Conservation (phyloP, 2,113 vertebrate genomes). For the Circaetus gallicus region DNA sequence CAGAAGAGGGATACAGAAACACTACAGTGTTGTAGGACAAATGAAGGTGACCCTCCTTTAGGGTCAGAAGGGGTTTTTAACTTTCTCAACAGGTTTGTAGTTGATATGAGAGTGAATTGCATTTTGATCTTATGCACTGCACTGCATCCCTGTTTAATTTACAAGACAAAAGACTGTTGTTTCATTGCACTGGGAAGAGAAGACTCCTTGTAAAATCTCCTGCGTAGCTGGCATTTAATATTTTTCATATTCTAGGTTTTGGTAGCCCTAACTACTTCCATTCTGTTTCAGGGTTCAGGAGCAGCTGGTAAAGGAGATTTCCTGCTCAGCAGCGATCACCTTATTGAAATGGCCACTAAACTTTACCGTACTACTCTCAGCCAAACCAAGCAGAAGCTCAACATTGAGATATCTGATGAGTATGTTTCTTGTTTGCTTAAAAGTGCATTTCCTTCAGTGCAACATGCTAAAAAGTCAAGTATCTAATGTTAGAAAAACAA, state of each 20-base stretch:
- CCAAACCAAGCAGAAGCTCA: slow-evolving; percentile 84
- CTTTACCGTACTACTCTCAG: slow-evolving; percentile 86
- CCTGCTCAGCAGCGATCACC: slow-evolving; percentile 91
- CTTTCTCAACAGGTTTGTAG: background rate
- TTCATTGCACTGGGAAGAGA: background rate
- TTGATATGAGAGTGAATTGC: background rate
- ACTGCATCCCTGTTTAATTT: background rate
- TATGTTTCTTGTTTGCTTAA: slow-evolving; percentile 69
- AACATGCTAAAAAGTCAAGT: background rate
- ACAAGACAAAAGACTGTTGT: background rate
- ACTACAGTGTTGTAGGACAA: background rate
- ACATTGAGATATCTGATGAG: slow-evolving; percentile 95
- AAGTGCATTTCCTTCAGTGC: background rate
- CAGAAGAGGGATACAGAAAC: background rate
- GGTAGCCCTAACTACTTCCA: background rate
- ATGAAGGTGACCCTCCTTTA: background rate
- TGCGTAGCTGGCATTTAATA: background rate
- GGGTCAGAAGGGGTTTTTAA: background rate
- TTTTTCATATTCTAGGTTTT: background rate
- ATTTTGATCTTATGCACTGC: background rate
- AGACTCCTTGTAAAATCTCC: background rate
- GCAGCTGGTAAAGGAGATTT: slow-evolving; percentile 97
- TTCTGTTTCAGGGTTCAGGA: slow-evolving; percentile 80
- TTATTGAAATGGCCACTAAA: slow-evolving; percentile 98
- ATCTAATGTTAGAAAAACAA: background rate